phyloP scores from a whole-genome alignment of 2,797 vertebrate genomes.

The Melanotaenia boesemani region DNA sequence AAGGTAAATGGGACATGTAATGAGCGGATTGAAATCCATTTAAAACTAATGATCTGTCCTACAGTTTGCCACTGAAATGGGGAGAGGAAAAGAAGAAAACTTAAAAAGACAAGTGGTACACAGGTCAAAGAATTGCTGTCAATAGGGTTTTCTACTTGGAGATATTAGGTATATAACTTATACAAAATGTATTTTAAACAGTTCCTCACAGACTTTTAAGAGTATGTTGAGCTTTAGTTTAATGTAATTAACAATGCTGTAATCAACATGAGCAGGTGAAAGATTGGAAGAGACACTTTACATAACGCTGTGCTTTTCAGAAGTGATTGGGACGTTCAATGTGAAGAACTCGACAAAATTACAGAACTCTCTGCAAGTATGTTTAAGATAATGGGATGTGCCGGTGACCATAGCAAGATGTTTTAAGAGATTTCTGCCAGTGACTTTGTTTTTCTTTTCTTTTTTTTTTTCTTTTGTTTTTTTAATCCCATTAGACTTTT shows the following conservation, averaged over 20 bases:
- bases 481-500: not conserved
- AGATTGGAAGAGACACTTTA: constrained; percentile 9
- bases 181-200: not conserved
- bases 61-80: constrained; percentile 59
- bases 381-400: too few relatives aligned
- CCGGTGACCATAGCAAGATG: too few relatives aligned
- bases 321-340: not conserved
- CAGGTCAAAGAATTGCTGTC: constrained; percentile 22
- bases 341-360: too few relatives aligned
- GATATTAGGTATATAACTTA: not conserved
- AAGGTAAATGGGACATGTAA: constrained; percentile 85
- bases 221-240: not conserved
- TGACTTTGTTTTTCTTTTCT: too few relatives aligned
- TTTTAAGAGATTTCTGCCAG: too few relatives aligned
- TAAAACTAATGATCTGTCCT: constrained; percentile 80
- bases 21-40: constrained; percentile 77
- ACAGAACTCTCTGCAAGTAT: too few relatives aligned
- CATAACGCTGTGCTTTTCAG: not conserved
- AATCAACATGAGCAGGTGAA: constrained; percentile 1
- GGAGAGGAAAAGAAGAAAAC: constrained; percentile 38
- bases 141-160: not conserved
- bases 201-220: not conserved
- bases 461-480: too few relatives aligned
- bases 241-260: not conserved
- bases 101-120: constrained; percentile 25